Conservation (phyloP, 2,797 vertebrate genomes). For the Synanceia verrucosa region DNA sequence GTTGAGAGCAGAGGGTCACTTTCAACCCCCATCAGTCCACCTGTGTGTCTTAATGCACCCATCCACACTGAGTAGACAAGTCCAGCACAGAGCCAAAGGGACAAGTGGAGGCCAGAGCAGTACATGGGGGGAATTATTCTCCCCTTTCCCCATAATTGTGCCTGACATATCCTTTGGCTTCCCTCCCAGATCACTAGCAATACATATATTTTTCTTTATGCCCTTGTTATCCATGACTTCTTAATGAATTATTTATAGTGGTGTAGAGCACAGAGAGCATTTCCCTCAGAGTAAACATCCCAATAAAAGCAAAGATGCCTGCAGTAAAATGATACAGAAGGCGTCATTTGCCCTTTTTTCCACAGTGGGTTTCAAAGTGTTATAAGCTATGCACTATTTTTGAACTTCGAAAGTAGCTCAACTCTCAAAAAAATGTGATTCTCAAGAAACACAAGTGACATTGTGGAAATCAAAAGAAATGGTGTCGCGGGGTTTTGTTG, state of each 20-base stretch:
- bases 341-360: conserved; percentile 67
- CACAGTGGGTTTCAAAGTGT: conserved; percentile 67
- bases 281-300: conserved; percentile 74
- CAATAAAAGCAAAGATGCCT: conserved; percentile 69
- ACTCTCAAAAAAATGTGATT: conserved; percentile 3
- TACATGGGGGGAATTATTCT: conserved; percentile 70
- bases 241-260: conserved; percentile 81
- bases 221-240: conserved; percentile 71
- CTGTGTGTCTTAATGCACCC: conserved; percentile 70
- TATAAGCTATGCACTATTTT: conserved; percentile 26
- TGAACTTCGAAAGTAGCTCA: conserved; percentile 24
- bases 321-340: conserved; percentile 74
- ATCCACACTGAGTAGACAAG: conserved; percentile 55
- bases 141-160: conserved; percentile 70
- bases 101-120: conserved; percentile 62
- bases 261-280: conserved; percentile 51
- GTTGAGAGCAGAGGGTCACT: conserved; percentile 73
- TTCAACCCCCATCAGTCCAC: conserved; percentile 76
- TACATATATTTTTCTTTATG: conserved; percentile 78
- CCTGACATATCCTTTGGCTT: conserved; percentile 78
- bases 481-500: conserved; percentile 12
- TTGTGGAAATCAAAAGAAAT: not conserved
- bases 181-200: conserved; percentile 73
- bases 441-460: conserved; percentile 3
- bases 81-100: conserved; percentile 63